Percentiles rank a stretch among this genome's conserved stretches.
These are phyloP conservation scores for Hippolais icterina DNA, from an alignment of 2,113 vertebrate species.

Conservation along the genomic window DNA sequence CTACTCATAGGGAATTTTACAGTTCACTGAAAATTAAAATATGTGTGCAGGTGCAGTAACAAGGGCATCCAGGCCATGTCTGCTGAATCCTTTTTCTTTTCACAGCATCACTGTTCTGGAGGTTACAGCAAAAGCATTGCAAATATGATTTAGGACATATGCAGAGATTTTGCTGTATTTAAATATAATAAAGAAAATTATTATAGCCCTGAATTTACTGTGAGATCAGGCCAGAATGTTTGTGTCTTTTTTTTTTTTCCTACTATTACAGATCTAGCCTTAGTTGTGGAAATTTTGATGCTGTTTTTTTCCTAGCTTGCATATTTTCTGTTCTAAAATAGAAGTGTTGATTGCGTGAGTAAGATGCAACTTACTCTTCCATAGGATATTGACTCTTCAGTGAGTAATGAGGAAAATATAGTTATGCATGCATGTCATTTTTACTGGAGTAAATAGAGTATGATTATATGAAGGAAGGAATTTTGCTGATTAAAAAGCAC, in stretches of 20 bases:
- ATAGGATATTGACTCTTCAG: not conserved
- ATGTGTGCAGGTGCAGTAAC: not conserved
- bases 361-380: not conserved
- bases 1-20: not conserved
- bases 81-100: not conserved
- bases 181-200: not conserved
- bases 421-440: not conserved
- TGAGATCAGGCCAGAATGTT: not conserved
- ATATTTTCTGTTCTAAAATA: not conserved
- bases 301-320: not conserved
- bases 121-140: not conserved
- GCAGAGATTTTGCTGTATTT: not conserved
- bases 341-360: not conserved
- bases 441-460: not conserved
- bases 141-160: not conserved
- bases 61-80: not conserved
- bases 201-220: not conserved
- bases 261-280: not conserved
- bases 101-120: not conserved
- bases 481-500: not conserved
- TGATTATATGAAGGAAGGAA: not conserved
- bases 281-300: not conserved
- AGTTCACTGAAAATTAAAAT: not conserved
- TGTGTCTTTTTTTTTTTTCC: not conserved
- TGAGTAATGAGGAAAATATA: not conserved